Evolutionary conservation across 2,113 vertebrate genomes (phyloP).

Genomic region (Epinephelus fuscoguttatus): DNA sequence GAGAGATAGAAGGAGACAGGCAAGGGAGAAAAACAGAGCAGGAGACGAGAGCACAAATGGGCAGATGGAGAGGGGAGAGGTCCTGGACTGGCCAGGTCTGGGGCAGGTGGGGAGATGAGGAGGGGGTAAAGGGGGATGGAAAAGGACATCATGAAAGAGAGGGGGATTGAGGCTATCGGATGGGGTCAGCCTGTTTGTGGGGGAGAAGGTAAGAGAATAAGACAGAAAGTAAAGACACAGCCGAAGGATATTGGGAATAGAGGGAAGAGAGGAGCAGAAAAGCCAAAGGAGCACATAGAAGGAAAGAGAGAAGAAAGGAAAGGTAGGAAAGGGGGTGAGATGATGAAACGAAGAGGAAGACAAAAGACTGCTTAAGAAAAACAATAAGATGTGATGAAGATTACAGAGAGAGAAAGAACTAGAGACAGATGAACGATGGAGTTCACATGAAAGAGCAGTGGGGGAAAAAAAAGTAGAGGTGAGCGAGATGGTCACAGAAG

Average conservation of each 20-base stretch:
- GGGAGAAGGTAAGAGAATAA: slow-evolving; percentile 4
- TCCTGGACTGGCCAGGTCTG: slow-evolving; percentile 31
- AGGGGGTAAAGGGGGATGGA: slow-evolving; percentile 23
- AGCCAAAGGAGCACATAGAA: background rate
- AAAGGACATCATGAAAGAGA: slow-evolving; percentile 20
- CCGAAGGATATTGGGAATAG: background rate
- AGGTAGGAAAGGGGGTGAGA: background rate
- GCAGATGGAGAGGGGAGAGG: slow-evolving; percentile 62
- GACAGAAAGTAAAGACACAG: slow-evolving; percentile 14
- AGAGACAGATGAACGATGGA: slow-evolving; percentile 15
- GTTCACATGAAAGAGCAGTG: slow-evolving; percentile 5
- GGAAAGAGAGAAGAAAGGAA: background rate
- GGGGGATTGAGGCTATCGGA: slow-evolving; percentile 11
- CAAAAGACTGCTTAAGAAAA: background rate
- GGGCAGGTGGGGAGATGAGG: slow-evolving; percentile 46
- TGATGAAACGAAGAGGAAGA: slow-evolving; percentile 13
- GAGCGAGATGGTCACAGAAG: slow-evolving; percentile 67
- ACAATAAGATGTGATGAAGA: background rate
- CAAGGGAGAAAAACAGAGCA: background rate
- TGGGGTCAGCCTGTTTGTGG: slow-evolving; percentile 18
- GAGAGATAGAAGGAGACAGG: background rate
- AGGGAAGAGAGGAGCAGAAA: background rate
- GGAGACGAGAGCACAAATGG: slow-evolving; percentile 11
- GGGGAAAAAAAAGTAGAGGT: slow-evolving; percentile 8
- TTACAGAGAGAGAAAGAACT: background rate